A percentile compares a stretch with the other conserved stretches of the same genome.
Conservation (phyloP, 2,113 vertebrate species). For the Malurus melanocephalus region DNA sequence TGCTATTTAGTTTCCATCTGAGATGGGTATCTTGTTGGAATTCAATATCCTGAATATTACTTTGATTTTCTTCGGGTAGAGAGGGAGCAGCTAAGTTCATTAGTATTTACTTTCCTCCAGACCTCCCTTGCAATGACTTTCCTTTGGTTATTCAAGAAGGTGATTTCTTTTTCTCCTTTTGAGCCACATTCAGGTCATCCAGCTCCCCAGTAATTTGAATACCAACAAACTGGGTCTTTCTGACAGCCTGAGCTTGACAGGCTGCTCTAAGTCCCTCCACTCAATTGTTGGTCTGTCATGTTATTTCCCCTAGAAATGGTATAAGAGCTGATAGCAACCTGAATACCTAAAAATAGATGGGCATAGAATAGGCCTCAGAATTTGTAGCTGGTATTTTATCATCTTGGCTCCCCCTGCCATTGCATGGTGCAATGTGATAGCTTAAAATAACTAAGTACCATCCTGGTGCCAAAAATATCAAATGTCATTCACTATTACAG, state of each 20-base stretch:
- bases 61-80: not conserved
- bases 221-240: constrained; percentile 4
- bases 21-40: not conserved
- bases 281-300: constrained; percentile 10
- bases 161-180: not conserved
- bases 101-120: not conserved
- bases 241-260: constrained; percentile 38
- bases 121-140: not conserved
- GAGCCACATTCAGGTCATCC: not conserved
- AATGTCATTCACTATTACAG: not conserved
- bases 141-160: not conserved
- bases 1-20: not conserved
- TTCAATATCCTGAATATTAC: not conserved
- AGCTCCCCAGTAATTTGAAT: not conserved
- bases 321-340: constrained; percentile 6
- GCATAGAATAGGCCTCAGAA: not conserved
- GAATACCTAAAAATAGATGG: constrained; percentile 39
- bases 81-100: not conserved
- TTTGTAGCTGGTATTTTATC: not conserved
- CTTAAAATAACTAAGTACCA: constrained; percentile 42
- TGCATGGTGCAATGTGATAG: not conserved
- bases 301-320: constrained; percentile 9
- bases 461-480: constrained; percentile 10
- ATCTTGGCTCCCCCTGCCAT: not conserved
- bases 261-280: not conserved